phyloP scores from a whole-genome alignment of 2,888 invertebrate genomes.

The Serripes groenlandicus region DNA sequence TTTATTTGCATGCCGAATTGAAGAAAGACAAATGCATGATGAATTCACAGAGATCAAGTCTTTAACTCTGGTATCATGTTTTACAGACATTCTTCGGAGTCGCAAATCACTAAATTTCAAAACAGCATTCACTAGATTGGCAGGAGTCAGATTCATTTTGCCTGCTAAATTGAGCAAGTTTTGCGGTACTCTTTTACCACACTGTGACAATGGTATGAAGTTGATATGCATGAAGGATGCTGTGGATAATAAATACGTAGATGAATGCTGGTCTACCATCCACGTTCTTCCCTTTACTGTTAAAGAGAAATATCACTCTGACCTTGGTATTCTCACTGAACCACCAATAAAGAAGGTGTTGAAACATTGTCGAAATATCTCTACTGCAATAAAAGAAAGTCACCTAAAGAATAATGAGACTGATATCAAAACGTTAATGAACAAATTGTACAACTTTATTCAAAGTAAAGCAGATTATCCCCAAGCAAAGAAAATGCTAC shows the following conservation, averaged over 20 bases:
- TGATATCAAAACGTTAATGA: conserved; percentile 2
- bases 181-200: conserved; percentile 23
- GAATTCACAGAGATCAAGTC: conserved; percentile 34
- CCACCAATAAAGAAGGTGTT: conserved; percentile 51
- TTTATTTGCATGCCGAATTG: conserved; percentile 38
- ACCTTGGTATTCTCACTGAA: conserved; percentile 43
- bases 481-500: neutral
- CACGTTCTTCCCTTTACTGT: conserved; percentile 22
- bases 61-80: conserved; percentile 4
- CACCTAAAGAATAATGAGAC: neutral
- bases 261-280: conserved; percentile 52
- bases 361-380: conserved; percentile 59
- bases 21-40: conserved; percentile 18
- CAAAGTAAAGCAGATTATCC: neutral
- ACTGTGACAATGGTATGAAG: neutral
- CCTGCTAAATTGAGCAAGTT: conserved; percentile 20
- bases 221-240: conserved; percentile 59
- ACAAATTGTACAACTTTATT: conserved; percentile 4
- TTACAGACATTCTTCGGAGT: neutral
- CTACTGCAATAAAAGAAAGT: neutral
- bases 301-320: neutral
- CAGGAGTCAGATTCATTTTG: conserved; percentile 50
- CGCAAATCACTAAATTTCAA: neutral
- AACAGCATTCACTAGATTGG: conserved; percentile 23
- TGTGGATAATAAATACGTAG: neutral